Conservation (phyloP, 2,113 vertebrate species). For the Lophius piscatorius region DNA sequence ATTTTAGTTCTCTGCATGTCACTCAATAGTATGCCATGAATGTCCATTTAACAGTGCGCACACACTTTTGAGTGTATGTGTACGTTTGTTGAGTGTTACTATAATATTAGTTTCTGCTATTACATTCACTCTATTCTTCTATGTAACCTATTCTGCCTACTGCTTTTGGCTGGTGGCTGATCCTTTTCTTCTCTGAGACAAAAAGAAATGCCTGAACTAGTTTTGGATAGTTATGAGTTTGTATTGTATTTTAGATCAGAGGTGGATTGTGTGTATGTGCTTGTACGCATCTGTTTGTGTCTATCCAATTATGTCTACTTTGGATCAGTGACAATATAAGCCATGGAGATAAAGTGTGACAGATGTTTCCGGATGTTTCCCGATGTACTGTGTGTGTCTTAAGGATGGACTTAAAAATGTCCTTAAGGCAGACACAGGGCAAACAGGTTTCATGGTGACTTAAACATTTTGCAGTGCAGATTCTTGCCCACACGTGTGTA, state of each 20-base stretch:
- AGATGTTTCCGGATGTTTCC: conserved; percentile 62
- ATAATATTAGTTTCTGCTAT: conserved; percentile 29
- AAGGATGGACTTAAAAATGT: conserved; percentile 33
- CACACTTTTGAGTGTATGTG: not conserved
- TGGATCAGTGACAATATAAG: conserved; percentile 62
- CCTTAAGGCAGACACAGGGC: conserved; percentile 45
- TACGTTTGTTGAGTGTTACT: conserved; percentile 13
- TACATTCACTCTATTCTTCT: conserved; percentile 35
- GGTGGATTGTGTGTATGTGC: conserved; percentile 35
- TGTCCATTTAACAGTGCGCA: conserved; percentile 20
- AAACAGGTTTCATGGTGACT: conserved; percentile 58
- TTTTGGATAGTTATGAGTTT: conserved; percentile 71
- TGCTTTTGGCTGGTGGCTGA: conserved; percentile 31
- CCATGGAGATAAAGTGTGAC: conserved; percentile 61
- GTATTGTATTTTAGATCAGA: conserved; percentile 67
- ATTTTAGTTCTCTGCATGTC: conserved; percentile 37
- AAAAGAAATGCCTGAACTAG: conserved; percentile 59
- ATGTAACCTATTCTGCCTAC: conserved; percentile 21
- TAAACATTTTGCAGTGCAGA: conserved; percentile 24
- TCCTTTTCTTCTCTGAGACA: conserved; percentile 4
- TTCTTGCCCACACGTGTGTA: not conserved
- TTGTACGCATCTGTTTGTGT: conserved; percentile 49
- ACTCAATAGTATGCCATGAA: conserved; percentile 44
- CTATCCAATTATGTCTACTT: conserved; percentile 60
- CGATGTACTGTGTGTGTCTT: conserved; percentile 37